Conservation (phyloP, 2,113 vertebrate genomes). For the Brachyistius frenatus region DNA sequence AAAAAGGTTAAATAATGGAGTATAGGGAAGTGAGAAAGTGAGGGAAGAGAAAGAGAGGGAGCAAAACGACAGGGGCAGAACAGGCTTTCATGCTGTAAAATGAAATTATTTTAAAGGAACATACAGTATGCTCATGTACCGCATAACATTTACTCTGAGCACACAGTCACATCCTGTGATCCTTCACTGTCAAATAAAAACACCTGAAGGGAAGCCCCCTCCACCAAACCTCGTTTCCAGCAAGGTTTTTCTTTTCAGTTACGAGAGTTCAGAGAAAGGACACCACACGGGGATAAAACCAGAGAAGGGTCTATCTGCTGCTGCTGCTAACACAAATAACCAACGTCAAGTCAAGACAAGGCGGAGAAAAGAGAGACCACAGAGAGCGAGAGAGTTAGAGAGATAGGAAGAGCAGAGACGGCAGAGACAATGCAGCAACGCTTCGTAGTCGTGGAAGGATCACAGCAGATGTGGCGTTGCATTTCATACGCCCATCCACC, state of each 20-base stretch:
- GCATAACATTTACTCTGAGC: conserved; percentile 36
- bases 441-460: conserved; percentile 58
- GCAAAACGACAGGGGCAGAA: conserved; percentile 12
- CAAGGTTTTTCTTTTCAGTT: conserved; percentile 62
- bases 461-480: conserved; percentile 68
- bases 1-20: conserved; percentile 67
- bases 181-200: conserved; percentile 66
- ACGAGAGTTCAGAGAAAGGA: conserved; percentile 78
- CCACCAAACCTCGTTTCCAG: conserved; percentile 62
- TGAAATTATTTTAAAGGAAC: conserved; percentile 42
- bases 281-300: conserved; percentile 68
- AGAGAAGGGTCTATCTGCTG: conserved; percentile 53
- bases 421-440: conserved; percentile 44
- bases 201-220: conserved; percentile 66
- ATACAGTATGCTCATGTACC: not conserved
- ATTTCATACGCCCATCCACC: conserved; percentile 41
- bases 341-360: conserved; percentile 49
- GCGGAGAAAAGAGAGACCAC: conserved; percentile 28
- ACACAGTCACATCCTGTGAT: conserved; percentile 54
- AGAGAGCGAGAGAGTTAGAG: conserved; percentile 11
- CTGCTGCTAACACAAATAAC: conserved; percentile 72
- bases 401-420: conserved; percentile 42
- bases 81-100: conserved; percentile 44
- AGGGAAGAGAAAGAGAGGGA: conserved; percentile 12
- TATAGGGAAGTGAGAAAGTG: conserved; percentile 22